Conservation (phyloP, 2,113 vertebrate genomes). For the Coptodon bakossiorum region DNA sequence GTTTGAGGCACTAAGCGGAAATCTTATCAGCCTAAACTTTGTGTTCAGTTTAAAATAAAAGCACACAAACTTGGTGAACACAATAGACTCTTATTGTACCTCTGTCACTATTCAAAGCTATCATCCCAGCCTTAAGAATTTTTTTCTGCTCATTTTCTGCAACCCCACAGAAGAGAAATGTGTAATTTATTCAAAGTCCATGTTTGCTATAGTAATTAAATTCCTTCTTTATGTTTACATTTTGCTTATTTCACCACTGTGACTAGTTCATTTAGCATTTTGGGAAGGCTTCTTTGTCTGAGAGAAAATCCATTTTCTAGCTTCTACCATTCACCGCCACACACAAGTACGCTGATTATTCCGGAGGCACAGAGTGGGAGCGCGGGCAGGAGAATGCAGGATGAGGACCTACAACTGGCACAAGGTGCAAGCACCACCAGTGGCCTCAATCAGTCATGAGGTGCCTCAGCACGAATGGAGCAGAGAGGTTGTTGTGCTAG, state of each 20-base stretch:
- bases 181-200: background rate
- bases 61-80: background rate
- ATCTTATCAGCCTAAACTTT: background rate
- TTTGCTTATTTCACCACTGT: background rate
- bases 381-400: background rate
- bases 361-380: background rate
- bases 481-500: conserved; percentile 1
- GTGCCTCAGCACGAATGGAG: background rate
- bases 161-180: background rate
- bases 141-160: background rate
- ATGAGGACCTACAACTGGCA: conserved; percentile 14
- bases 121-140: background rate
- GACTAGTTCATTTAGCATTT: background rate
- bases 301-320: conserved; percentile 2
- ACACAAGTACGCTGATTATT: background rate
- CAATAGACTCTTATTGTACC: background rate
- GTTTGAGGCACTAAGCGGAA: background rate
- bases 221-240: background rate
- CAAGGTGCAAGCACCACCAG: conserved; percentile 14
- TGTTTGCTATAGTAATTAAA: background rate
- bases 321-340: background rate
- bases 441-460: conserved; percentile 54
- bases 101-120: background rate
- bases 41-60: background rate
- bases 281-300: background rate